phyloP scores from a whole-genome alignment of 2,888 invertebrate genomes.

The Clitarchus hookeri region DNA sequence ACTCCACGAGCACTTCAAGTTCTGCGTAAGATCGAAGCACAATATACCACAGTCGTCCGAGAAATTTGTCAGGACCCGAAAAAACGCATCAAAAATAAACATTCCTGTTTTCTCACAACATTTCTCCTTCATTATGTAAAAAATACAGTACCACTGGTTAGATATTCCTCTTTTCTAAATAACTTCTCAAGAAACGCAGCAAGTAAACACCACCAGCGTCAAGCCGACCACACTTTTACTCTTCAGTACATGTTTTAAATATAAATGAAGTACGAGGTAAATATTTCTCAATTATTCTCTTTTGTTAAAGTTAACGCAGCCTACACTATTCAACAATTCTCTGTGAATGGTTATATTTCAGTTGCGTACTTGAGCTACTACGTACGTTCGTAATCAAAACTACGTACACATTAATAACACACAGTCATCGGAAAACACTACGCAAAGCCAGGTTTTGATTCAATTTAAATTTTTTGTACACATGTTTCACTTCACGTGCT shows the following conservation, averaged over 20 bases:
- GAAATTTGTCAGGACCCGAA: constrained; percentile 47
- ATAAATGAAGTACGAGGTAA: not conserved
- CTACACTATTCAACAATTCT: not conserved
- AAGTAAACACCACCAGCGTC: constrained; percentile 60
- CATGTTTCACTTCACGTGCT: not conserved
- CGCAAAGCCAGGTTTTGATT: not conserved
- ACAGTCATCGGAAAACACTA: constrained; percentile 11
- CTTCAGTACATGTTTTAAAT: constrained; percentile 26
- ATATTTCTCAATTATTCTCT: not conserved
- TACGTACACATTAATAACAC: constrained; percentile 27
- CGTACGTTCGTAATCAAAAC: constrained; percentile 25
- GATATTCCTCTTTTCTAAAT: constrained; percentile 51
- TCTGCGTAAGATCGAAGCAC: constrained; percentile 45
- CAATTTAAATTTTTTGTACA: not conserved
- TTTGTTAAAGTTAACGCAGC: not conserved
- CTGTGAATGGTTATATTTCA: not conserved
- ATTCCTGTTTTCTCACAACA: constrained; percentile 46
- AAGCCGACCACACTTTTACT: constrained; percentile 43
- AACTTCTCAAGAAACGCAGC: constrained; percentile 55
- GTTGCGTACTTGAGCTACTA: not conserved
- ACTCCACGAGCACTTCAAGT: constrained; percentile 47
- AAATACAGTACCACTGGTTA: constrained; percentile 46
- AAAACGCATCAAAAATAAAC: constrained; percentile 43
- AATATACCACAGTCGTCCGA: constrained; percentile 46
- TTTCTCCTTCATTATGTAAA: constrained; percentile 47